These are phyloP conservation scores for Dipodomys merriami DNA, from an alignment of 2,113 vertebrate genomes.

Conservation along the genomic window DNA sequence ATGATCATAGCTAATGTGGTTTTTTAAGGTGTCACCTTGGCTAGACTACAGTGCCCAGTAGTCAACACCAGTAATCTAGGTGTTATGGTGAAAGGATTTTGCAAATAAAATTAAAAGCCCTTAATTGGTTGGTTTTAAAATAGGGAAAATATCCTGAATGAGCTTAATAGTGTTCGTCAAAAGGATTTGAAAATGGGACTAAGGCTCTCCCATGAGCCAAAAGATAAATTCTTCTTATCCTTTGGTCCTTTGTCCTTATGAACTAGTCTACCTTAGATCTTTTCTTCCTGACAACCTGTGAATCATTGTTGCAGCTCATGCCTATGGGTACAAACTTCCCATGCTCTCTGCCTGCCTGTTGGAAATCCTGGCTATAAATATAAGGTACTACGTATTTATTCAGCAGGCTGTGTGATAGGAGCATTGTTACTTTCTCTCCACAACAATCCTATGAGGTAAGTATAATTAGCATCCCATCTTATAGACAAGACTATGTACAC, in stretches of 20 bases:
- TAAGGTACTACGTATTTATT: background rate
- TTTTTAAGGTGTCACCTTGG: background rate
- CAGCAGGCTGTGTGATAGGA: background rate
- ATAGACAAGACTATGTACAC: background rate
- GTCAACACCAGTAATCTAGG: background rate
- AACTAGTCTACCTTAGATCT: background rate
- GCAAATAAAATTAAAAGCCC: background rate
- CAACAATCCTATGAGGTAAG: background rate
- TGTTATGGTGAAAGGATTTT: background rate
- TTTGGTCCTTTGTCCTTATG: background rate
- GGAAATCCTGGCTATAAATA: background rate
- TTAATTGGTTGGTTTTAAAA: background rate
- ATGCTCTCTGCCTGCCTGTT: background rate
- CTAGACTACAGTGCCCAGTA: background rate
- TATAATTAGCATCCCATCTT: background rate
- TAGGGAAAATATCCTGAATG: background rate
- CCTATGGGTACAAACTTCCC: too few relatives aligned
- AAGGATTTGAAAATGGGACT: background rate
- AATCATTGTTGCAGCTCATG: background rate
- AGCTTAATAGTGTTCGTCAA: background rate
- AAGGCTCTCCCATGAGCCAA: background rate
- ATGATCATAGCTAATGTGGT: background rate
- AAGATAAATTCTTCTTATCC: background rate
- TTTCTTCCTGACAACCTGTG: background rate
- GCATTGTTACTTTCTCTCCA: background rate